Conservation (phyloP, 2,113 vertebrate species). For the Sinocyclocheilus anophthalmus region DNA sequence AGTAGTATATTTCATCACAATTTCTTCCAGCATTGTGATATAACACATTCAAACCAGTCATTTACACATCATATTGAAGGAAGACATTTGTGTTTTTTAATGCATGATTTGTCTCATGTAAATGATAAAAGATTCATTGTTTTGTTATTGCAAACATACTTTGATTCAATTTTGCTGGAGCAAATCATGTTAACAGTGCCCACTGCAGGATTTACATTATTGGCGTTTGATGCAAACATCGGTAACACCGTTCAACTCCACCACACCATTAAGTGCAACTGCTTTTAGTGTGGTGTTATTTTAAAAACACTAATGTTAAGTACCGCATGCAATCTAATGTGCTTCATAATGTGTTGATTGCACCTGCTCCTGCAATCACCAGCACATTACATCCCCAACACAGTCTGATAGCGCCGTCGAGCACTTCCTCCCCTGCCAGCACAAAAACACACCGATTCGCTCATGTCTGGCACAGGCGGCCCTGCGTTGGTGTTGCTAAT, state of each 20-base stretch:
- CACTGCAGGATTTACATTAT: background rate
- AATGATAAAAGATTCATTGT: background rate
- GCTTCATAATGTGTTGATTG: conserved; percentile 15
- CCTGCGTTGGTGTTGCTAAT: conserved; percentile 56
- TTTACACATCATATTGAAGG: background rate
- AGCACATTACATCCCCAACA: conserved; percentile 8
- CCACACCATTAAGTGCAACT: background rate
- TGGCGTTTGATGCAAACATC: background rate
- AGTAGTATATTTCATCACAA: background rate
- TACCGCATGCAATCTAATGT: background rate
- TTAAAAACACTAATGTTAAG: background rate
- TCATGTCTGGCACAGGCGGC: conserved; percentile 6
- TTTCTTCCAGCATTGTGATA: background rate
- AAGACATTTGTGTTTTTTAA: background rate
- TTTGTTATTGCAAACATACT: background rate
- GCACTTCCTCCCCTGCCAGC: background rate
- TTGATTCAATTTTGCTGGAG: background rate
- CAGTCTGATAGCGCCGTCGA: background rate
- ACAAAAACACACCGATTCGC: conserved; percentile 33
- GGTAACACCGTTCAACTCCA: background rate
- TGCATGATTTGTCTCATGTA: background rate
- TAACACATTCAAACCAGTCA: background rate
- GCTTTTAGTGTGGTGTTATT: background rate
- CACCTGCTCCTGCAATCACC: conserved; percentile 19
- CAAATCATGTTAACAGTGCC: background rate